These are phyloP conservation scores for Vesta saturnalis DNA, from an alignment of 2,888 invertebrate species.

Conservation along the genomic window DNA sequence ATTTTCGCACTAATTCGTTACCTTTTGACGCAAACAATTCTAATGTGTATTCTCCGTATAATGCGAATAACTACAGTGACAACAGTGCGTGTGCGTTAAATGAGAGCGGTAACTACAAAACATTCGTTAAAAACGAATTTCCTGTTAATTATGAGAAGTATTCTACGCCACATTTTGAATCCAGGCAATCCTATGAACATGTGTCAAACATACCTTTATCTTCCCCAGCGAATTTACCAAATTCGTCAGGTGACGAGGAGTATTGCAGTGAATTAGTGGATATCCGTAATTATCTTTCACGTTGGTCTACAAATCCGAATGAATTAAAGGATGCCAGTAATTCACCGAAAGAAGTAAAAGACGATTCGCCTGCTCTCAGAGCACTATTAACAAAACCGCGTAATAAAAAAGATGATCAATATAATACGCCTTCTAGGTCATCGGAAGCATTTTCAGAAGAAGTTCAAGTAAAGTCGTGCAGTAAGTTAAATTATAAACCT, in stretches of 20 bases:
- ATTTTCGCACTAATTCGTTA: slow-evolving; percentile 22
- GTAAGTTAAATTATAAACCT: background rate
- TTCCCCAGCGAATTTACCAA: background rate
- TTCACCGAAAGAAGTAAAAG: background rate
- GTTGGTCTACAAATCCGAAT: slow-evolving; percentile 17
- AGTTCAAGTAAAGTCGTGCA: background rate
- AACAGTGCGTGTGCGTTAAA: slow-evolving; percentile 19
- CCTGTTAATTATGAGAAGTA: slow-evolving; percentile 12
- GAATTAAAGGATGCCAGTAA: background rate
- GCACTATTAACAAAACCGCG: slow-evolving; percentile 66
- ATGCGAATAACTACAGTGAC: background rate
- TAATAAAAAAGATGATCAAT: slow-evolving; percentile 53
- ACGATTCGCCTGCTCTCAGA: slow-evolving; percentile 66
- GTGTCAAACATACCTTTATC: background rate
- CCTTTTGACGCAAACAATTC: slow-evolving; percentile 15
- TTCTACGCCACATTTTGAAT: background rate
- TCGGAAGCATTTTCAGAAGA: background rate
- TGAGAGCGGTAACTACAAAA: slow-evolving; percentile 10
- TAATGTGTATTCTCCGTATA: slow-evolving; percentile 19
- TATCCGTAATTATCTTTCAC: slow-evolving; percentile 10
- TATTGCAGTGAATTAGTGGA: slow-evolving; percentile 13
- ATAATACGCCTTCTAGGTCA: background rate
- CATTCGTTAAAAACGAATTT: slow-evolving; percentile 18
- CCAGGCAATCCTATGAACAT: background rate
- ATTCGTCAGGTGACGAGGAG: background rate